Base-by-base conservation (phyloP, 1,140 invertebrate species). In the Lycorma delicatula region DNA sequence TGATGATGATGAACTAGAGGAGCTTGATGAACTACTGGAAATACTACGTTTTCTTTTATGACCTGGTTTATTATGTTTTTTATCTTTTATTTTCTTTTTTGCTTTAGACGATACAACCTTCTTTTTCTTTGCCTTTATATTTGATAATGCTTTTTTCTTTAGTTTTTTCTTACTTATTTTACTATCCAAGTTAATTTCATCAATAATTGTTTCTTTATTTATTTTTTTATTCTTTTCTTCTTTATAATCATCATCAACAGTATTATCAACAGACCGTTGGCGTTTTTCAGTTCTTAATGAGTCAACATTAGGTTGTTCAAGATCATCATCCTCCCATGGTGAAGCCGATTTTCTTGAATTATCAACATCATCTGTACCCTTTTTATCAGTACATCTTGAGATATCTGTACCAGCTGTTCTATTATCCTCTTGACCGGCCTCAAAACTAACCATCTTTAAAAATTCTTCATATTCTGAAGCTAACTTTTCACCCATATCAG, bases 401-500 rank as follows among this genome's bases (percentile, higher is more conserved):
- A 5, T 5, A 36, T 41, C 23, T 18, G n/a, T 49, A n/a, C 55
- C 47, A 11, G 36, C 34, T 20, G 27, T n/a, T 12, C 36, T 46
- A 3, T 38, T 25, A 1, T 46, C 47, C 22, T 55, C 31, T 27
- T 16, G 18, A 18, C 51, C 27, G 13, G 52, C 34, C 36, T 60
- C 58, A 28, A 55, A 51, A 22, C 53, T 44, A 25, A 60, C 44
- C 53, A 60, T 60, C 47, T 60, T 60, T 47, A 60, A 47, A 31
- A 60, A 60, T 28, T 60, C 58, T 52, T 60, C 58, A 46, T 60
- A 60, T 26, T 60, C 53, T 12, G 46, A 60, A 2, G 47, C 58
- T 28, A 60, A 25, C 26, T 49, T 51, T 29, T 60, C 54, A 27
- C 47, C 53, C 27, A 51, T 20, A 51, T 38, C 36, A 23, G 53